A percentile compares a stretch with the other conserved stretches of the same genome.
Conservation (phyloP, 92 coral and sea anemone species). For the Epizoanthus fatuus region DNA sequence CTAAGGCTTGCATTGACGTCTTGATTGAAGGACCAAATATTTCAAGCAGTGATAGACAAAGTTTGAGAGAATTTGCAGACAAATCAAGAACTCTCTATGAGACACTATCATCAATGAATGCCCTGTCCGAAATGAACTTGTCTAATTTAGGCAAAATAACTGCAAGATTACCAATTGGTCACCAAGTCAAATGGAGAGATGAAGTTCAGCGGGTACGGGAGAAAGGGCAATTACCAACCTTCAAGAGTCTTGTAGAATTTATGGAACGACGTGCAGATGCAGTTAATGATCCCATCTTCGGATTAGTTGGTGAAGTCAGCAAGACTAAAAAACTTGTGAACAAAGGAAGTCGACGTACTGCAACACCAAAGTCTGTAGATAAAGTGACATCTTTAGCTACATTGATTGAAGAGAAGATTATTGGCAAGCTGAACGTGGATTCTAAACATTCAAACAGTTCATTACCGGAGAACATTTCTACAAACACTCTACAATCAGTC, state of each 20-base stretch:
- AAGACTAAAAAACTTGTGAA: conserved; percentile 23
- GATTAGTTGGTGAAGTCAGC: conserved; percentile 38
- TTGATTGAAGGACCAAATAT: conserved; percentile 66
- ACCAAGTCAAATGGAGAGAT: conserved; percentile 69
- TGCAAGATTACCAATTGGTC: conserved; percentile 58
- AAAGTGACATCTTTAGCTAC: conserved; percentile 42
- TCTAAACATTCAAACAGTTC: conserved; percentile 35
- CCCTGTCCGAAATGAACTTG: conserved; percentile 78
- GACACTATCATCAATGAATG: conserved; percentile 69
- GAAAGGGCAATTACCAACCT: conserved; percentile 34
- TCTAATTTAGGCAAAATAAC: conserved; percentile 67
- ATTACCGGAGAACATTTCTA: too few relatives aligned
- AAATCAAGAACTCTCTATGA: conserved; percentile 58
- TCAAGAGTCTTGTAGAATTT: conserved; percentile 63
- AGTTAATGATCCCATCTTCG: conserved; percentile 56
- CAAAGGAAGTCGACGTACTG: conserved; percentile 1
- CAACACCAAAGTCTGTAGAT: conserved; percentile 15
- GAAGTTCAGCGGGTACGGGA: conserved; percentile 63
- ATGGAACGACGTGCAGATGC: conserved; percentile 64
- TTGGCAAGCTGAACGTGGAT: conserved; percentile 15
- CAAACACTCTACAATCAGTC: conserved; percentile 17
- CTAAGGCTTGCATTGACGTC: conserved; percentile 54
- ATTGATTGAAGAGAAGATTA: not conserved
- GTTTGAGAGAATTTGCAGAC: conserved; percentile 66
- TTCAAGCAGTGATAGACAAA: conserved; percentile 54